Evolutionary conservation across 2,113 vertebrate genomes (phyloP).

Genomic region (Ammodytes marinus): DNA sequence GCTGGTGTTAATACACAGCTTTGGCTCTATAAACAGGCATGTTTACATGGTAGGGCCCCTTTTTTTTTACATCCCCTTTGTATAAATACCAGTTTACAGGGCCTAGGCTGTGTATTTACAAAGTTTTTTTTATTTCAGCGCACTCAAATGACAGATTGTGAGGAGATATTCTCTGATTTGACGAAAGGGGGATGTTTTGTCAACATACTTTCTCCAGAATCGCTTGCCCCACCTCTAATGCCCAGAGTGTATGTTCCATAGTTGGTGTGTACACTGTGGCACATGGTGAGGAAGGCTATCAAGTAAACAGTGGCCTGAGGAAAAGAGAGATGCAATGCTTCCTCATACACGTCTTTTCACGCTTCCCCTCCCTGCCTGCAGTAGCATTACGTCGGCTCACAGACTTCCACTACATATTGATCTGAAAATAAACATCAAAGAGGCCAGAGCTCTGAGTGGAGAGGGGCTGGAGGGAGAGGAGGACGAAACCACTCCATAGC

Average conservation of each 20-base stretch:
- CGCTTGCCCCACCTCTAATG: too few species aligned
- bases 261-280: not conserved
- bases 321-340: slow-evolving; percentile 38
- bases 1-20: too few species aligned
- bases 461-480: slow-evolving; percentile 53
- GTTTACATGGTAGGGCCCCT: too few species aligned
- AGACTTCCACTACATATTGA: slow-evolving; percentile 80
- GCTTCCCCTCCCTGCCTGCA: slow-evolving; percentile 54
- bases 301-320: slow-evolving; percentile 39
- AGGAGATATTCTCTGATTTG: too few species aligned
- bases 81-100: too few species aligned
- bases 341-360: slow-evolving; percentile 47
- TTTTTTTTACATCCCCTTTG: too few species aligned
- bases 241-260: slow-evolving; percentile 11
- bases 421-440: slow-evolving; percentile 84
- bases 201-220: too few species aligned
- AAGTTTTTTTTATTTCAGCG: too few species aligned
- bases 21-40: too few species aligned
- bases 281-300: not conserved
- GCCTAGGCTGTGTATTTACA: too few species aligned
- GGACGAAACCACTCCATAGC: slow-evolving; percentile 10
- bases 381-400: slow-evolving; percentile 63
- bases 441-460: slow-evolving; percentile 56
- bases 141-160: too few species aligned
- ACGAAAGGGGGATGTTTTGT: too few species aligned